Conservation (phyloP, 2,888 invertebrate species). For the Eristalinus sepulchralis region DNA sequence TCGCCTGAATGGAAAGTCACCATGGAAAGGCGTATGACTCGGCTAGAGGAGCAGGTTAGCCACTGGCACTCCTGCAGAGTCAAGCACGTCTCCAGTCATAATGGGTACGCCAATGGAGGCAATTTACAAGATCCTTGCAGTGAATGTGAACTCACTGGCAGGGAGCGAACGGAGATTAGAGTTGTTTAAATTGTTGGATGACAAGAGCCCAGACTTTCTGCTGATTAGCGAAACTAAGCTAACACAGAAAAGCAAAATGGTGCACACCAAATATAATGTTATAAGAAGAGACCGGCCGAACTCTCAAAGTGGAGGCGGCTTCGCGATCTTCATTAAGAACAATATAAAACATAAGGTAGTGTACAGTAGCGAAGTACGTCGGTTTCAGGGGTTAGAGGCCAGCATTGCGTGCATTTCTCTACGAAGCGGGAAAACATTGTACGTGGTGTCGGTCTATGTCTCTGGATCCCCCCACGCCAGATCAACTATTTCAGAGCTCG, state of each 20-base stretch:
- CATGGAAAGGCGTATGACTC: background rate
- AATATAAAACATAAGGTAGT: too few species aligned
- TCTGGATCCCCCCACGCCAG: background rate
- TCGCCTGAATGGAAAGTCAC: background rate
- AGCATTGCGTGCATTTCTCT: conserved; percentile 23
- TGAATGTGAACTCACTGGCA: conserved; percentile 25
- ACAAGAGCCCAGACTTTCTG: background rate
- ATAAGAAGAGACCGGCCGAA: background rate
- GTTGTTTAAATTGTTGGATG: conserved; percentile 4
- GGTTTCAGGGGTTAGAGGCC: background rate
- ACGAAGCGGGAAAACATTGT: background rate
- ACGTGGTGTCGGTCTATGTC: background rate
- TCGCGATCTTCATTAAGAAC: background rate
- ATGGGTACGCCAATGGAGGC: background rate
- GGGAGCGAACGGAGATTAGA: conserved; percentile 6
- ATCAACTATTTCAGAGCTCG: conserved; percentile 8
- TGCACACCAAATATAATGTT: background rate
- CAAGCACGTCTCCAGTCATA: background rate
- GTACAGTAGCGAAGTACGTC: too few species aligned
- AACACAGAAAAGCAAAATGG: too few species aligned
- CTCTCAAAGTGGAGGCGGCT: background rate
- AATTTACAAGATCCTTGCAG: background rate
- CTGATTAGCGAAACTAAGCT: too few species aligned
- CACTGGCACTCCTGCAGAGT: background rate
- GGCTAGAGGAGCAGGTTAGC: background rate